Evolutionary conservation across 2,888 invertebrate genomes (phyloP).

Genomic region (Nymphalis urticae): DNA sequence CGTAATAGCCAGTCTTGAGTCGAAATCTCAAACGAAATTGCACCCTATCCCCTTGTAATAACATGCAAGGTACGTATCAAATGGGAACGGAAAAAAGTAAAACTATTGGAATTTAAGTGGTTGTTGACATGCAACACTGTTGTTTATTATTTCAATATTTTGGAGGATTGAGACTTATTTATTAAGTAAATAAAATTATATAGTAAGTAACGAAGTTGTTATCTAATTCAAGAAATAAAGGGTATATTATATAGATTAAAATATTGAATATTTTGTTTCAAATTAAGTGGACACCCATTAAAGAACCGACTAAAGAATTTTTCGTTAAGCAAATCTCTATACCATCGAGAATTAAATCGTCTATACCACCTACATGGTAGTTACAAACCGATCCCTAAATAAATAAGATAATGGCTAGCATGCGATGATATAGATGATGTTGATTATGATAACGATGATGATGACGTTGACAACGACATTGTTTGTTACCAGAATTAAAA

Average conservation of each 20-base stretch:
- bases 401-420: too few species aligned
- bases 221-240: too few species aligned
- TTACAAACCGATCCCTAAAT: too few species aligned
- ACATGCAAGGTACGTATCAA: conserved; percentile 19
- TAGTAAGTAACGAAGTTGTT: background rate
- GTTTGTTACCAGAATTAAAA: too few species aligned
- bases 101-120: conserved; percentile 34
- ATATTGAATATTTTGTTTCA: background rate
- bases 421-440: too few species aligned
- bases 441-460: too few species aligned
- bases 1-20: conserved; percentile 43
- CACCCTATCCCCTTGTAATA: conserved; percentile 17
- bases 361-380: too few species aligned
- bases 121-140: conserved; percentile 36
- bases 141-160: conserved; percentile 30
- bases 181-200: conserved; percentile 13
- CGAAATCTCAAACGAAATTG: conserved; percentile 17
- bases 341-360: too few species aligned
- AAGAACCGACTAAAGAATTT: too few species aligned
- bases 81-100: conserved; percentile 28
- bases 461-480: too few species aligned
- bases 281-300: too few species aligned
- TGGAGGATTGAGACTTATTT: conserved; percentile 25
- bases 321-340: too few species aligned
- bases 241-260: background rate